A percentile compares a stretch with the other conserved stretches of the same genome.
Evolutionary conservation across 2,113 vertebrate species (phyloP).

Genomic region (Lonchura striata): DNA sequence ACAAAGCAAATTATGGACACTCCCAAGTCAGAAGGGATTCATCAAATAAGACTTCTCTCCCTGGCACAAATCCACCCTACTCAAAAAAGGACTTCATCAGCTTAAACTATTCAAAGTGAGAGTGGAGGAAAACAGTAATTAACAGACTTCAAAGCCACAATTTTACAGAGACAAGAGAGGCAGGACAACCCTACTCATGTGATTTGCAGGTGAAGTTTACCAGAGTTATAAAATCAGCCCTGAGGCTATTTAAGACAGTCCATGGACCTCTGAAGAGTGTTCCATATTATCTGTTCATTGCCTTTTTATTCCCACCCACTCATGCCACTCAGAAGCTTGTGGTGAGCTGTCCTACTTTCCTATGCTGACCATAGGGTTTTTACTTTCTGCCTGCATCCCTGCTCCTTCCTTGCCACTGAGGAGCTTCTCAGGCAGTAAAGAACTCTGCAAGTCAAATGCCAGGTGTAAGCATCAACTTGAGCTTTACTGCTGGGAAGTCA

Average conservation of each 20-base stretch:
- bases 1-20: not conserved
- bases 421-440: not conserved
- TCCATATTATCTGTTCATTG: not conserved
- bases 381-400: not conserved
- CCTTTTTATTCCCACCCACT: not conserved
- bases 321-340: fast-evolving
- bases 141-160: not conserved
- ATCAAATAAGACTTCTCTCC: not conserved
- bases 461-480: not conserved
- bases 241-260: not conserved
- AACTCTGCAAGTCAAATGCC: not conserved
- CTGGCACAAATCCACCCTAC: not conserved
- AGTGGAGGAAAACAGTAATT: not conserved
- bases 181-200: not conserved
- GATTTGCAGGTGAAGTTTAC: not conserved
- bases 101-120: not conserved
- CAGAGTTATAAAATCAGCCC: not conserved
- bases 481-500: not conserved
- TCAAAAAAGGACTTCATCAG: not conserved
- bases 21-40: not conserved
- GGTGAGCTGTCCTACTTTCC: not conserved
- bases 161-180: not conserved
- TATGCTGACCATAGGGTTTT: not conserved
- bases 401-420: not conserved
- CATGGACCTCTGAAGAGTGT: not conserved